Evolutionary conservation across 2,888 invertebrate genomes (phyloP), one percentile per base, ranked within the genome.

Genomic region (Craniophora ligustri): DNA sequence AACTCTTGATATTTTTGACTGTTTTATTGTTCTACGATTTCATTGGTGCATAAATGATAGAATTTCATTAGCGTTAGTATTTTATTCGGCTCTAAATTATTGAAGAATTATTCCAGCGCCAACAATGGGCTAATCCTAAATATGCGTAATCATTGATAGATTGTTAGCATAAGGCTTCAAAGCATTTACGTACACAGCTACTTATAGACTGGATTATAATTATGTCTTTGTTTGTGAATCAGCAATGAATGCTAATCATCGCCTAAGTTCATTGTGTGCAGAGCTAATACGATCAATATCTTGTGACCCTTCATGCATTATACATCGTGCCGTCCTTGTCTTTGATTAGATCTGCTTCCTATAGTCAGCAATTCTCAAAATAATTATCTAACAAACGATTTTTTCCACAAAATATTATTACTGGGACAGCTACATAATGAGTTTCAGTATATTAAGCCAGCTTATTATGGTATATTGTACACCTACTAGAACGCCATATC

Each of bases 181-280:
- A 21, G 15, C 4, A n/a, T 34, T 23, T 11, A 10, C 13, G 28
- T 51, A 32, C 15, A 15, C 38, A 44, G 26, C 8, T 31, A 26
- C 36, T 31, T 5, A 35, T 35, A 21, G 14, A 5, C 10, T 26
- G 35, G 31, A 11, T 55, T 55, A 41, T 34, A 16, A 18, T 41
- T 41, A 58, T 45, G 23, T 34, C 8, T 44, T n/a, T 44, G 44
- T 40, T 49, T 42, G 51, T 42, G 16, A 63, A 63, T 45, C 8
- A 10, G 13, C 26, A 45, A 36, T 14, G 15, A 36, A 51, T 42
- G 31, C 14, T 47, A 47, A 62, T 40, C 28, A 39, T 31, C 8
- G 15, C 35, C 2, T 35, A 23, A 35, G 19, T 28, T 21, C 21
- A 19, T 41, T 30, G 30, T 35, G 14, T 62, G 35, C 30, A 40